Base-by-base conservation (phyloP, 2,888 invertebrate species). In the Coremacera marginata region DNA sequence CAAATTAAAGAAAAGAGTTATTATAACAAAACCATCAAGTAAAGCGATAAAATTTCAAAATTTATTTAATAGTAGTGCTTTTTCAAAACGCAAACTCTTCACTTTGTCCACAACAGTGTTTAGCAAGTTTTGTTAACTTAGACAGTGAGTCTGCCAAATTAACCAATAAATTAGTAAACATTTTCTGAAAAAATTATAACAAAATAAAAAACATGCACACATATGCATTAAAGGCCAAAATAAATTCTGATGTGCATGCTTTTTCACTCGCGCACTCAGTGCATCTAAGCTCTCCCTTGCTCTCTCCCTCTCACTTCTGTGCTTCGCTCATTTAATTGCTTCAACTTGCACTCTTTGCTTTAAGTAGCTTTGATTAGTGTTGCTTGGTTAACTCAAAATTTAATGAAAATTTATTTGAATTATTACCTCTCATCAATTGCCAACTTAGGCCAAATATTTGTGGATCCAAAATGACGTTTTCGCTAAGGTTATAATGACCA, bases 221-320 rank as follows among this genome's bases (percentile, higher is more conserved):
- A 34, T 34, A 63, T 63, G 63, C 63, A 62, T 14, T 31, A 34
- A 63, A 44, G 11, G 14, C 11, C n/a, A 63, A 34, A 63, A n/a
- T n/a, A 62, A 14, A 2, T 63, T 34, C n/a, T 31, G 34, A 14
- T 3, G n/a, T 63, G 34, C 63, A 34, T 63, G 63, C 75, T 60
- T 34, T 75, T 57, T 76, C 78, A 44, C 14, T 44, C 44, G 44
- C 14, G 44, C 44, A 44, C 14, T 44, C 44, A 2, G 44, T 44
- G 44, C 44, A 44, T 11, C 44, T 44, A 44, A 44, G 14, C 44
- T 44, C 70, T 68, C 77, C 34, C 57, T 34, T 37, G 5, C 27
- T 72, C 60, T 76, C 75, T 60, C 68, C 75, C 31, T 62, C 52
- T 63, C 31, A 5, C 34, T n/a, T 16, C 34, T 65, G 31, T 25